A percentile compares a stretch with the other conserved stretches of the same genome.
Evolutionary conservation across 1,140 invertebrate genomes (phyloP).

Genomic region (Heliconius eleuchia): DNA sequence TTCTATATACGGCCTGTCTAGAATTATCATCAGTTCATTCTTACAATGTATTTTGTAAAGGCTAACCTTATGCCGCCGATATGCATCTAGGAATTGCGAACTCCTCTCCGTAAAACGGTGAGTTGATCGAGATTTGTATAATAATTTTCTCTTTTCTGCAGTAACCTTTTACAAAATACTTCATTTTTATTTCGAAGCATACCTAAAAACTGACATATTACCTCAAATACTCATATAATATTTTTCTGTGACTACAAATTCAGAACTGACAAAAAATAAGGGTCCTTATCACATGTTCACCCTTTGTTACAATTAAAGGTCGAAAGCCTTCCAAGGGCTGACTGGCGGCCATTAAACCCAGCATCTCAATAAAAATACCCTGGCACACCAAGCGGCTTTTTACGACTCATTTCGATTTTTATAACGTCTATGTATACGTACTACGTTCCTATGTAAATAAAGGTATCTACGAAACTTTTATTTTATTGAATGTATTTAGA

Average conservation of each 20-base stretch:
- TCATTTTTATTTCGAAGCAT: no score
- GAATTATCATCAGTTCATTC: no score
- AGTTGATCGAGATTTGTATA: no score
- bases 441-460: not conserved
- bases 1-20: no score
- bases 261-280: not conserved
- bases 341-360: slow-evolving; percentile 57
- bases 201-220: no score
- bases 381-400: slow-evolving; percentile 54
- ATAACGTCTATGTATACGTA: slow-evolving; percentile 52
- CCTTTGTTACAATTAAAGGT: slow-evolving; percentile 56
- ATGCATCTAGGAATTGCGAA: no score
- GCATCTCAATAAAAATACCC: slow-evolving; percentile 70
- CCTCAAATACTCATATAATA: not conserved
- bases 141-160: no score
- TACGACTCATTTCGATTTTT: slow-evolving; percentile 65
- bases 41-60: no score
- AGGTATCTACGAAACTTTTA: not conserved
- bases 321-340: slow-evolving; percentile 59
- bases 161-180: no score
- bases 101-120: no score
- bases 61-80: no score
- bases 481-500: not conserved
- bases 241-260: not conserved
- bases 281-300: slow-evolving; percentile 8